phyloP scores from a whole-genome alignment of 2,888 invertebrate genomes.

The Endomychus coccineus region DNA sequence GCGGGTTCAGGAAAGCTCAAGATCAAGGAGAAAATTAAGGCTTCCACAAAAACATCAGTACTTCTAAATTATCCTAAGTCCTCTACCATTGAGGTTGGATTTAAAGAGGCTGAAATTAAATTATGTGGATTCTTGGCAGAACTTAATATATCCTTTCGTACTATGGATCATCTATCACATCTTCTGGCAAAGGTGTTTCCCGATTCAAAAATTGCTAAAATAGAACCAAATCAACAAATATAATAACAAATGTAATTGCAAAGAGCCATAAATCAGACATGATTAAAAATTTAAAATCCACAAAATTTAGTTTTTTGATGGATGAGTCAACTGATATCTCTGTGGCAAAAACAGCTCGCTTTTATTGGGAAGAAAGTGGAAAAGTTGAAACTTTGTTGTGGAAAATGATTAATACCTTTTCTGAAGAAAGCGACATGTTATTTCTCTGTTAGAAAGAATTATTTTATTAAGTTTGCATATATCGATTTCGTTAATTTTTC shows the following conservation, averaged over 20 bases:
- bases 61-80: no score
- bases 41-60: no score
- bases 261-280: constrained; percentile 6
- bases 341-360: constrained; percentile 5
- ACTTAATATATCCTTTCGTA: constrained; percentile 20
- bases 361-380: constrained; percentile 7
- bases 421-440: no score
- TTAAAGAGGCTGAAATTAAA: constrained; percentile 24
- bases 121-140: constrained; percentile 21
- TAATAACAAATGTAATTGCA: constrained; percentile 18
- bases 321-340: constrained; percentile 12
- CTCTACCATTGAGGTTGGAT: no score
- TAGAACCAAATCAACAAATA: constrained; percentile 17
- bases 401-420: no score
- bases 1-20: no score
- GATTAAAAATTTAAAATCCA: constrained; percentile 1
- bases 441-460: no score
- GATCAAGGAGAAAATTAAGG: no score
- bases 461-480: no score
- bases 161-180: constrained; percentile 18
- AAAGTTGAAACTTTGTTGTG: constrained; percentile 7
- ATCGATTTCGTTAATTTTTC: no score
- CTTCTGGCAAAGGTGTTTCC: constrained; percentile 15
- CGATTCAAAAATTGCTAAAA: constrained; percentile 19
- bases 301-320: constrained; percentile 10